phyloP scores from a whole-genome alignment of 2,797 vertebrate genomes.

The Gymnothorax reevesii region DNA sequence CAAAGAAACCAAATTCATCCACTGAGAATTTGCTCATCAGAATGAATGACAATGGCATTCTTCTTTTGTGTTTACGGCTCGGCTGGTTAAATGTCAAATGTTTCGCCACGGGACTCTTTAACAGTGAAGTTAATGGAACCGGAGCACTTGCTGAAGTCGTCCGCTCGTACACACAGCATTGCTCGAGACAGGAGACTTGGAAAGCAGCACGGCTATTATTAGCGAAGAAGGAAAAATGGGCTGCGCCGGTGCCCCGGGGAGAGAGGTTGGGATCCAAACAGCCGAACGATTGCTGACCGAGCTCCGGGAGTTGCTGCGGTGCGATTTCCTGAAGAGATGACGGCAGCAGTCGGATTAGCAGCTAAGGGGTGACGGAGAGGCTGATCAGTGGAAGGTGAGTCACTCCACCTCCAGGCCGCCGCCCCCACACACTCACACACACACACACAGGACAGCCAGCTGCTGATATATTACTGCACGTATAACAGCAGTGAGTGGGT shows the following conservation, averaged over 20 bases:
- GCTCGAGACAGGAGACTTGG: constrained; percentile 40
- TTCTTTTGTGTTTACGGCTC: constrained; percentile 59
- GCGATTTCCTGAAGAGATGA: constrained; percentile 51
- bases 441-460: constrained; percentile 24
- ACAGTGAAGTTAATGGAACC: not conserved
- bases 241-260: constrained; percentile 4
- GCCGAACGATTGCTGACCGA: constrained; percentile 47
- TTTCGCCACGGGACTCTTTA: constrained; percentile 42
- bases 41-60: constrained; percentile 68
- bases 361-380: constrained; percentile 24
- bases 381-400: not conserved
- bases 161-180: constrained; percentile 27
- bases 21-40: constrained; percentile 51
- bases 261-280: not conserved
- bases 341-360: constrained; percentile 35
- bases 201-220: constrained; percentile 55
- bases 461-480: not conserved
- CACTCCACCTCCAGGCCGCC: not conserved
- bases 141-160: not conserved
- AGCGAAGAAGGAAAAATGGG: constrained; percentile 30
- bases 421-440: not conserved
- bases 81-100: constrained; percentile 70
- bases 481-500: not conserved
- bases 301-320: constrained; percentile 55
- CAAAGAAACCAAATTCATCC: constrained; percentile 35